Percentiles rank a stretch among this genome's conserved stretches.
phyloP scores from a whole-genome alignment of 2,888 invertebrate genomes.

The Leucozona laternaria region DNA sequence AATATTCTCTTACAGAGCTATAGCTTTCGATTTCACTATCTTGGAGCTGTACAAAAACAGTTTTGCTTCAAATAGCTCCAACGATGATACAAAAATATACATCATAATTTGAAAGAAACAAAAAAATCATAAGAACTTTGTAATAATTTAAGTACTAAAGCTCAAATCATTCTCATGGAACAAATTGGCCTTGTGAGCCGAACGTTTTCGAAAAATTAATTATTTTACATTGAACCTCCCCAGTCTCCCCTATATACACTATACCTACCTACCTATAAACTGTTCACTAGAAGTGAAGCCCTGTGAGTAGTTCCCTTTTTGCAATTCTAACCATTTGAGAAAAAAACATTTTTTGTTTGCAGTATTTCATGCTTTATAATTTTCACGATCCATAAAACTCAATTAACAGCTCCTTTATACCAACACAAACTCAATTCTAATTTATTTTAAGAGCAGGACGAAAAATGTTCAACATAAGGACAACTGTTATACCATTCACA shows the following conservation, averaged over 20 bases:
- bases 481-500: slow-evolving; percentile 51
- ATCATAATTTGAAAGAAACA: not conserved
- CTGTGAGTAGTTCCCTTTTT: not conserved
- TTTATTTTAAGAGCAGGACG: slow-evolving; percentile 57
- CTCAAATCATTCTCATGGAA: slow-evolving; percentile 14
- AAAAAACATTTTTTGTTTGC: slow-evolving; percentile 1
- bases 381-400: slow-evolving; percentile 75
- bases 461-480: slow-evolving; percentile 48
- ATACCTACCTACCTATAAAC: not conserved
- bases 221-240: not conserved
- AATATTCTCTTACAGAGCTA: too few species aligned
- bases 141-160: too few species aligned
- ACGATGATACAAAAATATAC: too few species aligned
- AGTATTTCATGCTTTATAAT: slow-evolving; percentile 62
- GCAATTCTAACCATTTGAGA: not conserved
- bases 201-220: not conserved
- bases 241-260: not conserved
- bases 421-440: slow-evolving; percentile 65
- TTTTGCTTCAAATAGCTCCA: too few species aligned
- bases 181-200: not conserved
- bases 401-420: slow-evolving; percentile 67
- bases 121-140: not conserved
- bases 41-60: too few species aligned
- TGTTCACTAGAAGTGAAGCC: not conserved
- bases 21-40: too few species aligned